Evolutionary conservation across 2,888 invertebrate species (phyloP).

Genomic region (Brenthis ino): DNA sequence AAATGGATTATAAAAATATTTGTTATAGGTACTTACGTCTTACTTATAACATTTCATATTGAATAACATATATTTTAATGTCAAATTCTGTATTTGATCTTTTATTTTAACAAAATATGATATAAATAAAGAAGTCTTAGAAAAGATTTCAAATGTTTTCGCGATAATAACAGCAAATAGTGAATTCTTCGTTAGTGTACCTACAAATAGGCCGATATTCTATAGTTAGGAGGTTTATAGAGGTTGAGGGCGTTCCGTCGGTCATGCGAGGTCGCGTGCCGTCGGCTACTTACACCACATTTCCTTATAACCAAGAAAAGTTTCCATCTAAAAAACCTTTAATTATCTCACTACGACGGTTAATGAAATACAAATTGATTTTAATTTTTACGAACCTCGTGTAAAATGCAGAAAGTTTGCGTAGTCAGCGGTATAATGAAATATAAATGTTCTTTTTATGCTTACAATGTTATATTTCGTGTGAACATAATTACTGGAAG

Average conservation of each 20-base stretch:
- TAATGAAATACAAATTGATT: constrained; percentile 38
- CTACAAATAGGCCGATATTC: constrained; percentile 31
- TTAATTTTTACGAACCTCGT: constrained; percentile 32
- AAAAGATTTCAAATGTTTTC: no score
- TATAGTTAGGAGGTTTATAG: constrained; percentile 31
- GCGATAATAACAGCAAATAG: background rate
- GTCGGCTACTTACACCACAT: constrained; percentile 60
- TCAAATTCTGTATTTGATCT: no score
- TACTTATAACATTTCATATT: no score
- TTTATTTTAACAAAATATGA: no score
- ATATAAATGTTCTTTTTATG: constrained; percentile 8
- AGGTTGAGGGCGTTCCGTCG: constrained; percentile 50
- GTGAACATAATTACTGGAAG: background rate
- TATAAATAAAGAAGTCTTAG: no score
- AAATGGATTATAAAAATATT: no score
- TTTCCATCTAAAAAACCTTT: constrained; percentile 53
- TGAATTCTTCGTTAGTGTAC: constrained; percentile 13
- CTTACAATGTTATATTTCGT: constrained; percentile 9
- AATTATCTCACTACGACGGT: constrained; percentile 51
- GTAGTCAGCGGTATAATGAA: constrained; percentile 22
- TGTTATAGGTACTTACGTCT: no score
- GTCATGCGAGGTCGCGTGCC: constrained; percentile 75
- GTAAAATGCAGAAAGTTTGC: constrained; percentile 24
- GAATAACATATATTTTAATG: no score
- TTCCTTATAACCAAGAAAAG: constrained; percentile 56